These are phyloP conservation scores for Syngnathus floridae DNA, from an alignment of 2,113 vertebrate genomes.

Conservation along the genomic window DNA sequence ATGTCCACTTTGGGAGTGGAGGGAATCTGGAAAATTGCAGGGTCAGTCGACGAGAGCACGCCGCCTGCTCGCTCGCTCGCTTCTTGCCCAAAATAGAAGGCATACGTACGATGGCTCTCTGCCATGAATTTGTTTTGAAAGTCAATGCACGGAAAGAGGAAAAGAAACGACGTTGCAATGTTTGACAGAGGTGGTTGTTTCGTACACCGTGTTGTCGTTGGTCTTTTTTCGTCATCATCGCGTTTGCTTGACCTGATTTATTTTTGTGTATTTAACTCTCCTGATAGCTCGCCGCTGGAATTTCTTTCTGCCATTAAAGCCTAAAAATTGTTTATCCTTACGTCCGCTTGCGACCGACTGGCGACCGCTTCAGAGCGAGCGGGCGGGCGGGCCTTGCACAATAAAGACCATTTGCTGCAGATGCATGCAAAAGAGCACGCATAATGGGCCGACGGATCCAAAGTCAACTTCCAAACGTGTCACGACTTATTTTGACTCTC, in stretches of 20 bases:
- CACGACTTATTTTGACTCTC: not conserved
- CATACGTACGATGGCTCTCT: not conserved
- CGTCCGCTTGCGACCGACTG: too few relatives aligned
- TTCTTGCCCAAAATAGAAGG: not conserved
- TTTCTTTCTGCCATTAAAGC: not conserved
- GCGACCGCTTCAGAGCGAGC: too few relatives aligned
- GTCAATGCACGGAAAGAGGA: not conserved
- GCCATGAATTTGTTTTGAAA: not conserved
- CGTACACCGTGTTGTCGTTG: not conserved
- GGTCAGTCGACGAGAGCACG: conserved; percentile 3
- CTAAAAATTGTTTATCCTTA: too few relatives aligned
- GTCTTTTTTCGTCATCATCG: not conserved
- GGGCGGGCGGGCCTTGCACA: too few relatives aligned
- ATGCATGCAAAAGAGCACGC: not conserved
- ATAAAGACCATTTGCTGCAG: too few relatives aligned
- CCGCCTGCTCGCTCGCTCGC: not conserved
- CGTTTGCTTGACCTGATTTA: not conserved
- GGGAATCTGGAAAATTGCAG: conserved; percentile 9
- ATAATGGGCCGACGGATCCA: not conserved
- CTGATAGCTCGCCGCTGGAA: not conserved
- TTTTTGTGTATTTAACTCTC: not conserved
- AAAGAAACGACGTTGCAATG: not conserved
- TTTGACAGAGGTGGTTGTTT: not conserved
- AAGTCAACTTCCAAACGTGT: not conserved
- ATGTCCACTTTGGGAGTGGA: conserved; percentile 2